Evolutionary conservation across 2,888 invertebrate species (phyloP).

Genomic region (Thymelicus acteon): DNA sequence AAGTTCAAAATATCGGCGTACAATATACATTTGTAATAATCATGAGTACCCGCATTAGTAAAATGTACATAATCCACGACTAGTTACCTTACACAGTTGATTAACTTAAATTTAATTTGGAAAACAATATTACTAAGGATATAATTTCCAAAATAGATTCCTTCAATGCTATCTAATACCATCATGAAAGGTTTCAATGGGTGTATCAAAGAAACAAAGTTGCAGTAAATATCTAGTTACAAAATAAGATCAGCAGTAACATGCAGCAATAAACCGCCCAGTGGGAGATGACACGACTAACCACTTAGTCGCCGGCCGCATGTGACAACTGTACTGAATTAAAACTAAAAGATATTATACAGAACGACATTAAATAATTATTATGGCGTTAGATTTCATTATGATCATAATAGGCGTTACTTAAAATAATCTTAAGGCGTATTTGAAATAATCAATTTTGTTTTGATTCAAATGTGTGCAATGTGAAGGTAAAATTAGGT

Average conservation of each 20-base stretch:
- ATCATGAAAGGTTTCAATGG: not conserved
- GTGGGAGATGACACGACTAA: constrained; percentile 67
- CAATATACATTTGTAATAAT: too few relatives aligned
- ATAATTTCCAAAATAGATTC: too few relatives aligned
- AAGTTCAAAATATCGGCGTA: too few relatives aligned
- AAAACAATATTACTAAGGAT: too few relatives aligned
- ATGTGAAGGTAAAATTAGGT: too few relatives aligned
- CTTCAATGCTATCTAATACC: too few relatives aligned
- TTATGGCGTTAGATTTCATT: constrained; percentile 4
- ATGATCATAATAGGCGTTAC: not conserved
- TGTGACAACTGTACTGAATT: constrained; percentile 58
- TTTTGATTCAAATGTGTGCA: too few relatives aligned
- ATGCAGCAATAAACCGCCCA: constrained; percentile 57
- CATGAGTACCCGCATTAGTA: too few relatives aligned
- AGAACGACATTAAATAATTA: constrained; percentile 10
- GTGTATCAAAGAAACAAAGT: constrained; percentile 11
- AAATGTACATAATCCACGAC: too few relatives aligned
- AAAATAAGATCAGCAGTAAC: constrained; percentile 60
- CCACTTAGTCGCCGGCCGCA: constrained; percentile 59
- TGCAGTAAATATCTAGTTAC: constrained; percentile 51
- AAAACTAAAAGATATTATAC: constrained; percentile 42
- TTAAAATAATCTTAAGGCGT: not conserved
- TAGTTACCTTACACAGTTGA: too few relatives aligned
- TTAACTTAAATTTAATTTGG: too few relatives aligned
- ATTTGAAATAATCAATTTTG: not conserved